Evolutionary conservation across 2,113 vertebrate genomes (phyloP).

Genomic region (Neomonachus schauinslandi): DNA sequence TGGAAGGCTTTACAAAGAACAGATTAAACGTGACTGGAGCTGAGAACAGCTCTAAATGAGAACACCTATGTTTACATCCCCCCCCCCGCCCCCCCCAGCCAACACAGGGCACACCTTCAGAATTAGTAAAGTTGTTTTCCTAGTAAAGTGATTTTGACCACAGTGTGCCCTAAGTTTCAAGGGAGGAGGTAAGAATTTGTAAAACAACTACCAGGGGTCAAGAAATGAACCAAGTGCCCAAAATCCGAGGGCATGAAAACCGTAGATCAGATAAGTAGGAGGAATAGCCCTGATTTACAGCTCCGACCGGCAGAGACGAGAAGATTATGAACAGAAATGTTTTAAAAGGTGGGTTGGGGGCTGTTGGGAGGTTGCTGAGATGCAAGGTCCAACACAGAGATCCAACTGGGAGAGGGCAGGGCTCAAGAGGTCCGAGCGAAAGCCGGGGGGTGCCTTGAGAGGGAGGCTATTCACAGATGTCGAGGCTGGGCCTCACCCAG

Average conservation of each 20-base stretch:
- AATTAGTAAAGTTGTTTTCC: neutral
- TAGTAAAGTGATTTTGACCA: conserved; percentile 30
- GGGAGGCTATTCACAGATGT: neutral
- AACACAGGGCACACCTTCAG: neutral
- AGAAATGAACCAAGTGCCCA: neutral
- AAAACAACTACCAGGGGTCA: neutral
- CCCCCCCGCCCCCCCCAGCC: neutral
- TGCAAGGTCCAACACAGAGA: neutral
- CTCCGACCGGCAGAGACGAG: neutral
- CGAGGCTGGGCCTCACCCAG: neutral
- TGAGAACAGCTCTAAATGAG: neutral
- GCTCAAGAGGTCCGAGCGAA: neutral
- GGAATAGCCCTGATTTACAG: neutral
- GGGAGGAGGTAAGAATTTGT: conserved; percentile 12
- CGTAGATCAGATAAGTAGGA: neutral
- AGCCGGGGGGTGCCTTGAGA: rapidly evolving
- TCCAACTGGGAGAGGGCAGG: neutral
- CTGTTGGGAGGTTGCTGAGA: neutral
- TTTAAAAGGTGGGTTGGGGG: neutral
- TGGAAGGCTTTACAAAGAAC: conserved; percentile 9
- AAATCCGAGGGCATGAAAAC: neutral
- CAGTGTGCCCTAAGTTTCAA: neutral
- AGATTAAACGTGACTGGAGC: neutral
- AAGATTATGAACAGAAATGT: neutral
- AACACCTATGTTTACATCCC: neutral